Conservation (phyloP, 1,140 invertebrate species). For the Pogonomyrmex californicus region DNA sequence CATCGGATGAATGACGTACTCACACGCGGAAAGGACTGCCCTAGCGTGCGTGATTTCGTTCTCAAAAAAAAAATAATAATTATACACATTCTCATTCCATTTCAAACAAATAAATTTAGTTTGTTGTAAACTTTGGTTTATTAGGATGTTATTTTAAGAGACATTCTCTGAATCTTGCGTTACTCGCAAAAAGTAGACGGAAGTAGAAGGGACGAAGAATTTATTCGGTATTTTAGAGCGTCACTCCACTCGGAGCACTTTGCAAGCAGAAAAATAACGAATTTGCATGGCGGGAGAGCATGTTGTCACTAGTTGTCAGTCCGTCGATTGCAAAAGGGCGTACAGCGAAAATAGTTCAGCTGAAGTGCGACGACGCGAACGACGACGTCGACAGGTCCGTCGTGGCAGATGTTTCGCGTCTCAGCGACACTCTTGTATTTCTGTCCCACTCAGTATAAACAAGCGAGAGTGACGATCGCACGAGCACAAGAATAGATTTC, state of each 20-base stretch:
- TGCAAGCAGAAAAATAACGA: slow-evolving; percentile 42
- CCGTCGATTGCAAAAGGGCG: slow-evolving; percentile 72
- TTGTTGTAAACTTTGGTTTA: neutral
- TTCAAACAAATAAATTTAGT: neutral
- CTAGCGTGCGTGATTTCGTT: neutral
- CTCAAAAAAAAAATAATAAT: neutral
- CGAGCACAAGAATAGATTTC: slow-evolving; percentile 82
- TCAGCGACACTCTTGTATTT: slow-evolving; percentile 84
- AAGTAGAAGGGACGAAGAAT: neutral
- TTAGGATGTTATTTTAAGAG: neutral
- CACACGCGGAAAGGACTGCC: neutral
- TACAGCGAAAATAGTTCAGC: slow-evolving; percentile 78
- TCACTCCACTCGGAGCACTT: slow-evolving; percentile 4
- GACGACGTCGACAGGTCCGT: slow-evolving; percentile 71
- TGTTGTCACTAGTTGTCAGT: slow-evolving; percentile 77
- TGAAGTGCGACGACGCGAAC: slow-evolving; percentile 59
- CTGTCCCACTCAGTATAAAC: slow-evolving; percentile 85
- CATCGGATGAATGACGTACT: neutral
- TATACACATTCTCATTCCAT: neutral
- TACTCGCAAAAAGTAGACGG: neutral
- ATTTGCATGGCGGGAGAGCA: slow-evolving; percentile 63
- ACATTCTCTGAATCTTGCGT: neutral
- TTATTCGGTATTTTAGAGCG: neutral
- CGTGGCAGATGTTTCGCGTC: slow-evolving; percentile 83
- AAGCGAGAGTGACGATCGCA: slow-evolving; percentile 83